Evolutionary conservation across 2,888 invertebrate species (phyloP).

Genomic region (Amblyjoppa proteus): DNA sequence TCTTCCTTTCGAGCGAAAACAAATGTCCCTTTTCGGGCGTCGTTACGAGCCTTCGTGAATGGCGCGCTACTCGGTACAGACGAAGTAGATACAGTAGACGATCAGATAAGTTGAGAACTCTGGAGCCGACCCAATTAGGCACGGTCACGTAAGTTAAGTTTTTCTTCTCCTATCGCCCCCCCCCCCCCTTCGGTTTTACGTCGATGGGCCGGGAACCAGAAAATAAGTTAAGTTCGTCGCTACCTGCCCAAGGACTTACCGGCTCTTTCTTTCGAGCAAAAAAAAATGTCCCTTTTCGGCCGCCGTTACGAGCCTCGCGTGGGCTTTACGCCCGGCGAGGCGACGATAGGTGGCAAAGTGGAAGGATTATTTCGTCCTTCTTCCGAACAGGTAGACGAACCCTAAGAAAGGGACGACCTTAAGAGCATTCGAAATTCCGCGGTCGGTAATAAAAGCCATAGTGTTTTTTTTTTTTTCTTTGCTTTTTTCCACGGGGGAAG

Average conservation of each 20-base stretch:
- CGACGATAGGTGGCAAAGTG: neutral
- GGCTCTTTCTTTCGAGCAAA: neutral
- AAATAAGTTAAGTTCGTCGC: neutral
- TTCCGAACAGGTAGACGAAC: neutral
- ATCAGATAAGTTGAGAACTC: neutral
- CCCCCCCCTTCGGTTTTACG: neutral
- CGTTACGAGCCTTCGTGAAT: neutral
- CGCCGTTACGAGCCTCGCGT: neutral
- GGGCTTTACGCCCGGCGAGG: neutral
- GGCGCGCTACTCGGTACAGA: neutral
- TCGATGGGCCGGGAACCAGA: neutral
- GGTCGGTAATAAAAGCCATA: neutral
- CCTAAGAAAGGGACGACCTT: neutral
- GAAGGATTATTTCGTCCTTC: neutral
- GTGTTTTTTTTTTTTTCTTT: too few species aligned
- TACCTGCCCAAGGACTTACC: neutral
- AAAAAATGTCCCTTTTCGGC: neutral
- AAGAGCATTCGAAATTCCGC: neutral
- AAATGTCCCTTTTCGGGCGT: neutral
- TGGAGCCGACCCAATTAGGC: neutral
- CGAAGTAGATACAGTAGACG: neutral
- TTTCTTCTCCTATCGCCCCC: too few species aligned
- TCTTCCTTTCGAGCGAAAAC: neutral
- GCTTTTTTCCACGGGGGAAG: too few species aligned
- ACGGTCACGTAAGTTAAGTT: neutral